These are phyloP conservation scores for Hipposideros larvatus DNA, from an alignment of 2,797 vertebrate species.

Conservation along the genomic window DNA sequence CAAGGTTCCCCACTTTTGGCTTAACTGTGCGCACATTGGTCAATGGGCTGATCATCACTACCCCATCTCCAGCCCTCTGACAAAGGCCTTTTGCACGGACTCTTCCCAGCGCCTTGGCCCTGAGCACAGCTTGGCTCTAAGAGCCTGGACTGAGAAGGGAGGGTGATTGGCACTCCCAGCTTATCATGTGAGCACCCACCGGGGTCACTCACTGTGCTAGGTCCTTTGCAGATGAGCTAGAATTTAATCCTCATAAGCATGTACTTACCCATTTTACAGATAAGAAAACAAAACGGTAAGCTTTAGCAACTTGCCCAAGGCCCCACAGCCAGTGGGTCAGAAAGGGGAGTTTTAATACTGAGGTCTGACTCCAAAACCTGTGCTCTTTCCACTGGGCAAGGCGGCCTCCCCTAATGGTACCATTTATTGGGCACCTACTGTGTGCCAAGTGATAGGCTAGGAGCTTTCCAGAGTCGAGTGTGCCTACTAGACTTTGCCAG, in stretches of 20 bases:
- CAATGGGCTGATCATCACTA: neutral
- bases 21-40: too few relatives aligned
- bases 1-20: neutral
- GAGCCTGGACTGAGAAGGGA: neutral
- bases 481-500: neutral
- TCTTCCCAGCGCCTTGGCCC: neutral
- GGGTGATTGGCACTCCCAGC: neutral
- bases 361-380: neutral
- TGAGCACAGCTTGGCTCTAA: neutral
- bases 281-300: neutral
- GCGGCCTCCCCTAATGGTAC: neutral
- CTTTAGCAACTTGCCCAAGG: constrained; percentile 64
- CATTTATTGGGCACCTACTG: neutral
- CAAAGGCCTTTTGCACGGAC: neutral
- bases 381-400: neutral
- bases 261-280: neutral
- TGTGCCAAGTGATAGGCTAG: neutral
- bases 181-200: neutral
- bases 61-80: too few relatives aligned
- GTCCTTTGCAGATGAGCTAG: neutral
- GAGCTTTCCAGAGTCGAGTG: neutral
- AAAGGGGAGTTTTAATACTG: neutral
- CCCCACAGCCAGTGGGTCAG: neutral
- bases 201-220: neutral
- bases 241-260: neutral